These are phyloP conservation scores for Scolopax mira DNA, from an alignment of 2,113 vertebrate genomes.

Conservation along the genomic window DNA sequence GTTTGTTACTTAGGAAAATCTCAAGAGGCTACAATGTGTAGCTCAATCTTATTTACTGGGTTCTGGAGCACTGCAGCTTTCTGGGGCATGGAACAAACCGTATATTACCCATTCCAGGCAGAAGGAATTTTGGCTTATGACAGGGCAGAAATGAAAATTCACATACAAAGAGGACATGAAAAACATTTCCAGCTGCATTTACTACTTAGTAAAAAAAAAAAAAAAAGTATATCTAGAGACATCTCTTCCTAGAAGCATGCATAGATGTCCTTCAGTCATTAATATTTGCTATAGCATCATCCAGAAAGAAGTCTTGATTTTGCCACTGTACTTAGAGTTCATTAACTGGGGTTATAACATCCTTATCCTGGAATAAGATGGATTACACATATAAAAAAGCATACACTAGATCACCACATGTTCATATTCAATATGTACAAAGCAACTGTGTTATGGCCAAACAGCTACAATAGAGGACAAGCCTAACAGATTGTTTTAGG, in stretches of 20 bases:
- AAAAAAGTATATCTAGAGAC: fast-evolving
- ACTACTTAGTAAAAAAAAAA: not conserved
- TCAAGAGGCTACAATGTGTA: not conserved
- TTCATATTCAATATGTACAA: not conserved
- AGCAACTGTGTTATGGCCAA: not conserved
- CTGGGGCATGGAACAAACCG: not conserved
- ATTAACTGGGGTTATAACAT: not conserved
- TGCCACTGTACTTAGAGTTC: not conserved
- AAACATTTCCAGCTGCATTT: not conserved
- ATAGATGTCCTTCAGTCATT: fast-evolving
- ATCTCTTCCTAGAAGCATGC: not conserved
- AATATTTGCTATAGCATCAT: not conserved
- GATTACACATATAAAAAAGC: not conserved
- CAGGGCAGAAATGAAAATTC: not conserved
- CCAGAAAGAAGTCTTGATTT: not conserved
- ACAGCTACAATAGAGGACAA: not conserved
- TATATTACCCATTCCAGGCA: not conserved
- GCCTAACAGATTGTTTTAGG: not conserved
- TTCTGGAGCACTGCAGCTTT: not conserved
- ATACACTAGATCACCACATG: not conserved
- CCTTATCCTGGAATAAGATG: not conserved
- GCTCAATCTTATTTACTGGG: not conserved
- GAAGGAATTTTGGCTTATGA: not conserved
- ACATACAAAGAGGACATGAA: not conserved
- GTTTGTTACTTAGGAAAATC: not conserved